Base-by-base conservation (phyloP, 2,113 vertebrate genomes). In the Anhinga anhinga region DNA sequence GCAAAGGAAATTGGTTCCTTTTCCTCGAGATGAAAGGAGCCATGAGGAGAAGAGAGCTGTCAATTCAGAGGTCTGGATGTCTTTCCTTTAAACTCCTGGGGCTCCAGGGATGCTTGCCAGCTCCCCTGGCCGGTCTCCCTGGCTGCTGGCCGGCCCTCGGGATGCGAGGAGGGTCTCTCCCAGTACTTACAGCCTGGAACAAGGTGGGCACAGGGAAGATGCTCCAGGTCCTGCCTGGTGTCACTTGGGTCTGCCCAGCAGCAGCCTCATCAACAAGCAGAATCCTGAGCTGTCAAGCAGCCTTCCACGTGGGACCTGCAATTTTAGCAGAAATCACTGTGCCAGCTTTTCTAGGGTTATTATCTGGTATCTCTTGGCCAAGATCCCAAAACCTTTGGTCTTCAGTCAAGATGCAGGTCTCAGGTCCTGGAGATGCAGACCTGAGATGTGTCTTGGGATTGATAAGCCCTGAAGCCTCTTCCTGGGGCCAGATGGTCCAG, bases 1-100 rank as follows among this genome's bases (percentile, higher is more conserved):
- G 91, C 78, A 80, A 85, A 95, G 91, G 70, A 92, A 96, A 95
- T 87, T 72, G 58, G 61, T 74, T 94, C 93, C 78, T 74, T 93
- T 94, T 91, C 45, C 67, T 58, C 3, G 15, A 88, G 93, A 91
- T 77, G 74, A 89, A 91, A 95, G 50, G 62, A 91, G 26, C 58
- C 38, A 49, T 84, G 49, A 81, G 63, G 45, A 88, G 79, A 73
- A 52, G 58, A 49, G 45, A 91, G 29, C 67, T 95, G 94, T 87
- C 62, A 65, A 23, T 86, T 61, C 70, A 36, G 70, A 91, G 70
- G 45, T 67, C 82, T 69, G 55, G 82, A 70, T 1, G 1, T 59
- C 61, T 85, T 95, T 90, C 32, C 79, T 72, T 90, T 30, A 63
- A 85, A 76, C 10, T 40, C 58, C 70, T 34, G 47, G 47, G 70